Conservation (phyloP, 2,888 invertebrate genomes). For the Micoletzkya japonica region DNA sequence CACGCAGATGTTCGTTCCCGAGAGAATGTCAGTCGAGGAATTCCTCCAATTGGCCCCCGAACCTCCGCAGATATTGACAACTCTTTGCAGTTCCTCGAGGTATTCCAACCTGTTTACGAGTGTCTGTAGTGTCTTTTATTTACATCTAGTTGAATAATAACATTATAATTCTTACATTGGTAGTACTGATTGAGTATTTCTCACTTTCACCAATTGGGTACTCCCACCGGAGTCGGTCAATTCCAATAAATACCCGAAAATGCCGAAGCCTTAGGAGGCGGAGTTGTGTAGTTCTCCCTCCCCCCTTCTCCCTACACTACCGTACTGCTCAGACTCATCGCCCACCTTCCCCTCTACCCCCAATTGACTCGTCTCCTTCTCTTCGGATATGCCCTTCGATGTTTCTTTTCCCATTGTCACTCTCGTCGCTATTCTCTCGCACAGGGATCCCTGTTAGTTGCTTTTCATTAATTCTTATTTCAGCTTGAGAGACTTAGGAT, state of each 20-base stretch:
- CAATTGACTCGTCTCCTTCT: constrained; percentile 82
- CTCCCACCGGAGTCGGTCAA: constrained; percentile 25
- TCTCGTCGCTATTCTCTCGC: constrained; percentile 82
- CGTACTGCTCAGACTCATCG: constrained; percentile 72
- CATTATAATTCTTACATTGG: background rate
- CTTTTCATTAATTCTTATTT: background rate
- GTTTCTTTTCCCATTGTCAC: constrained; percentile 88
- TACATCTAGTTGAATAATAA: background rate
- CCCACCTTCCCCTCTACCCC: constrained; percentile 90
- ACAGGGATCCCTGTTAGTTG: constrained; percentile 71
- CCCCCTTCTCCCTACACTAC: background rate
- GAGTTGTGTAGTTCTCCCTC: constrained; percentile 29
- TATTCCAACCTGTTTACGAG: constrained; percentile 42
- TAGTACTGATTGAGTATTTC: background rate
- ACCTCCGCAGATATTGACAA: constrained; percentile 82
- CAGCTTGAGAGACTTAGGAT: background rate
- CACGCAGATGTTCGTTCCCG: constrained; percentile 78
- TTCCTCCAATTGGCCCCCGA: constrained; percentile 83
- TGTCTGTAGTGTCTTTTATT: background rate
- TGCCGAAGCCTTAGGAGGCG: constrained; percentile 37
- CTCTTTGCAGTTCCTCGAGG: constrained; percentile 73
- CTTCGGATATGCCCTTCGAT: constrained; percentile 85
- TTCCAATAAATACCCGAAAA: background rate
- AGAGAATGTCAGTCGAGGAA: constrained; percentile 78
- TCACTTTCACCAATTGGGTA: constrained; percentile 50